phyloP scores from a whole-genome alignment of 1,140 invertebrate species.

The Hesperophylax magnus region DNA sequence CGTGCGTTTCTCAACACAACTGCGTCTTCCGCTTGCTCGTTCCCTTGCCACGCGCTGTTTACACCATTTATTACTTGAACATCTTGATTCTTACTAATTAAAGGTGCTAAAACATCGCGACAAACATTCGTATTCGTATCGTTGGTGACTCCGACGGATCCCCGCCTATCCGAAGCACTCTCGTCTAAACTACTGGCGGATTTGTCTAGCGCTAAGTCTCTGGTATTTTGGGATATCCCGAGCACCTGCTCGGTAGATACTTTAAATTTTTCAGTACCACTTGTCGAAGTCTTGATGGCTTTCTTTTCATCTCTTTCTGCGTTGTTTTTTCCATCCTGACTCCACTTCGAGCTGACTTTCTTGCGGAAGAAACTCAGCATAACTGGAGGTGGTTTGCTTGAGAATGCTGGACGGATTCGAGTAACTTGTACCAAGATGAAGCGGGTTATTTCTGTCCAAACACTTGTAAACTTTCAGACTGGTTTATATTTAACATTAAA shows the following conservation, averaged over 20 bases:
- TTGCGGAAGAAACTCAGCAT: slow-evolving; percentile 27
- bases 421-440: background rate
- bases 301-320: slow-evolving; percentile 8
- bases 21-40: background rate
- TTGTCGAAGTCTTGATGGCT: background rate
- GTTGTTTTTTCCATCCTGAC: slow-evolving; percentile 1
- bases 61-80: no score
- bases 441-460: slow-evolving; percentile 17
- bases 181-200: background rate
- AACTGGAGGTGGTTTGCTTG: background rate
- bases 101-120: background rate
- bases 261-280: slow-evolving; percentile 1
- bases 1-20: background rate
- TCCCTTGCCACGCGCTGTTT: background rate
- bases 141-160: background rate
- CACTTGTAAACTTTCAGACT: slow-evolving; percentile 16
- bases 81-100: no score
- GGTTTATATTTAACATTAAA: slow-evolving; percentile 8
- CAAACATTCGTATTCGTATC: slow-evolving; percentile 14
- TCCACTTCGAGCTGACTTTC: slow-evolving; percentile 28
- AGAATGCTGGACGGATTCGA: background rate
- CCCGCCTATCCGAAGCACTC: background rate
- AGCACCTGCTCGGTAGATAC: slow-evolving; percentile 10
- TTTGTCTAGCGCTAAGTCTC: background rate
- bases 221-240: slow-evolving; percentile 9